Percentiles rank a stretch among this genome's conserved stretches.
phyloP scores from a whole-genome alignment of 1,140 invertebrate genomes.

The Mycetomoellerius zeteki region DNA sequence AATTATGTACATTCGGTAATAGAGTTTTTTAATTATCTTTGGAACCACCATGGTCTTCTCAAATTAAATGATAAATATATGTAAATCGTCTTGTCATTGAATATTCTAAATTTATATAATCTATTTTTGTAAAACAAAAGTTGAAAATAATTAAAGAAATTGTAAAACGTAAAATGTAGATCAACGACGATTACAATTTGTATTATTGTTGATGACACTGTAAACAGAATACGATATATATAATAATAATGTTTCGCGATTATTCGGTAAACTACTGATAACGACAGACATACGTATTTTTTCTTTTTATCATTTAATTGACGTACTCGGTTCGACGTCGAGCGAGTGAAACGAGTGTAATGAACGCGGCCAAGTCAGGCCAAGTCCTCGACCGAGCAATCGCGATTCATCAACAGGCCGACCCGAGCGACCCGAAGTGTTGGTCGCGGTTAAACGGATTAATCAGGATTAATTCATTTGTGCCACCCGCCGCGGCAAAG shows the following conservation, averaged over 20 bases:
- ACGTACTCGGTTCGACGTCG: neutral
- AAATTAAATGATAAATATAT: neutral
- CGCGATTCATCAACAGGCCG: slow-evolving; percentile 70
- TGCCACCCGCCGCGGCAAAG: neutral
- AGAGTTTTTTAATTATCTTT: neutral
- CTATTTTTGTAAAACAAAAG: neutral
- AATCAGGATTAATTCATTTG: slow-evolving; percentile 73
- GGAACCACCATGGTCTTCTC: neutral
- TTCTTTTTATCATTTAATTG: slow-evolving; percentile 62
- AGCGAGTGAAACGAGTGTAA: slow-evolving; percentile 59
- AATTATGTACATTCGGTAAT: neutral
- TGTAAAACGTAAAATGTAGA: neutral
- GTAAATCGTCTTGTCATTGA: neutral
- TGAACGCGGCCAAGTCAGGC: slow-evolving; percentile 46
- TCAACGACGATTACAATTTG: neutral
- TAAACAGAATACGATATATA: neutral
- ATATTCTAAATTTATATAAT: too few species aligned
- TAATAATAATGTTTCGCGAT: neutral
- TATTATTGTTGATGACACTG: neutral
- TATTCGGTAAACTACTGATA: slow-evolving; percentile 13
- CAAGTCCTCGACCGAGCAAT: slow-evolving; percentile 64
- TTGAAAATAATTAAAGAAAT: neutral
- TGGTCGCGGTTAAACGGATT: slow-evolving; percentile 69
- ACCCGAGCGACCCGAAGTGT: slow-evolving; percentile 66
- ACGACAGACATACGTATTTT: neutral